Evolutionary conservation across 1,140 invertebrate species (phyloP).

Genomic region (Drosophila lacertosa): DNA sequence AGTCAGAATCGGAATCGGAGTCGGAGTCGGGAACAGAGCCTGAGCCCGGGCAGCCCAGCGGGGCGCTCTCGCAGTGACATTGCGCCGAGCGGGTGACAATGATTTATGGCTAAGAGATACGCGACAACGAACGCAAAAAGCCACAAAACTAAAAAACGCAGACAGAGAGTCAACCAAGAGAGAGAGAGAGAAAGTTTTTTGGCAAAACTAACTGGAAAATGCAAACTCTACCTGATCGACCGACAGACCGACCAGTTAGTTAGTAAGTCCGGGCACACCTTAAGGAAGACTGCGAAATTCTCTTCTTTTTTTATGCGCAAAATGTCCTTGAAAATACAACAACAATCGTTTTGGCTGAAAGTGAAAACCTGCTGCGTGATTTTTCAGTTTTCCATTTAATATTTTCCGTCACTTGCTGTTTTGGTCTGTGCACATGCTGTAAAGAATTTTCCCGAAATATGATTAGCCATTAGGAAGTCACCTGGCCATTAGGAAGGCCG

Average conservation of each 20-base stretch:
- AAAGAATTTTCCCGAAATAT: conserved; percentile 58
- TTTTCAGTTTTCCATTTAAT: conserved; percentile 23
- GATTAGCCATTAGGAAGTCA: conserved; percentile 73
- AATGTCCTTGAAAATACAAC: conserved; percentile 74
- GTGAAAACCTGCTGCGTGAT: conserved; percentile 70
- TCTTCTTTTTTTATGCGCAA: conserved; percentile 58
- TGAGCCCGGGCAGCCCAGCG: conserved; percentile 66
- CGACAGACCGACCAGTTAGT: no score
- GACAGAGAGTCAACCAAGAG: conserved; percentile 33
- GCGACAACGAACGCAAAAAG: conserved; percentile 79
- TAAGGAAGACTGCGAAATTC: conserved; percentile 21
- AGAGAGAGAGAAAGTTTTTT: conserved; percentile 14
- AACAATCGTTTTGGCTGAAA: conserved; percentile 40
- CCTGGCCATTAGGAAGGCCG: conserved; percentile 62
- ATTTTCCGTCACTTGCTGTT: conserved; percentile 55
- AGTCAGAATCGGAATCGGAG: conserved; percentile 4
- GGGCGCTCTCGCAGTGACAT: conserved; percentile 81
- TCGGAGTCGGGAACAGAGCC: conserved; percentile 32
- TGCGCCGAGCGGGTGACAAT: conserved; percentile 83
- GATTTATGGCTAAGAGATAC: conserved; percentile 83
- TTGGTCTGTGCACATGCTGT: conserved; percentile 53
- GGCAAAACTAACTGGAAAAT: conserved; percentile 31
- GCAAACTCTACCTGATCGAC: conserved; percentile 42
- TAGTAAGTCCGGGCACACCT: conserved; percentile 38
- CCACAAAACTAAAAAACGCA: conserved; percentile 54